Conservation (phyloP, 1,140 invertebrate genomes). For the Ips typographus region DNA sequence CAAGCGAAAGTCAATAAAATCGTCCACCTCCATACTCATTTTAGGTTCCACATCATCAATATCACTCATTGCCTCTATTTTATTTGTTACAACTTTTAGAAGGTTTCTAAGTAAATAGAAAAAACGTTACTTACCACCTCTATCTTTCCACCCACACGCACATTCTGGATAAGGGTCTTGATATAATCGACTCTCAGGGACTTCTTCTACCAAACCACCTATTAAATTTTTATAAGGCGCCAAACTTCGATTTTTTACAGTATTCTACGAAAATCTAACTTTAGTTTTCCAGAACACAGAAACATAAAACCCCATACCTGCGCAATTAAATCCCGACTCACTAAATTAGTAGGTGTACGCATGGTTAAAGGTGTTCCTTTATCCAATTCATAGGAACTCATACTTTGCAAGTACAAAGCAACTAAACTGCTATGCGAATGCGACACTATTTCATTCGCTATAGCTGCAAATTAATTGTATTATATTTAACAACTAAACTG, state of each 20-base stretch:
- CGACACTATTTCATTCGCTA: slow-evolving; percentile 39
- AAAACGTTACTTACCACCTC: too few species aligned
- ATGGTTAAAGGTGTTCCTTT: slow-evolving; percentile 16
- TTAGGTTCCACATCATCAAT: too few species aligned
- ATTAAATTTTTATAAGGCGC: slow-evolving; percentile 12
- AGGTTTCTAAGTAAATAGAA: too few species aligned
- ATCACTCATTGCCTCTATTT: too few species aligned
- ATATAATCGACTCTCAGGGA: slow-evolving; percentile 41
- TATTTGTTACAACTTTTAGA: too few species aligned
- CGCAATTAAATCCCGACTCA: slow-evolving; percentile 11
- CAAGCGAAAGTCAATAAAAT: slow-evolving; percentile 22
- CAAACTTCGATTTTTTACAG: slow-evolving; percentile 21
- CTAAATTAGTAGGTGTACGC: not conserved
- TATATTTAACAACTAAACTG: slow-evolving; percentile 21
- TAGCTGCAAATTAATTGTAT: not conserved
- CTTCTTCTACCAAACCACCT: slow-evolving; percentile 15
- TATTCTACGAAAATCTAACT: slow-evolving; percentile 17
- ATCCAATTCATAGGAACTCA: slow-evolving; percentile 39
- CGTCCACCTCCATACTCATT: slow-evolving; percentile 6
- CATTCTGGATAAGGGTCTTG: slow-evolving; percentile 42
- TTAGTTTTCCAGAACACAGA: not conserved
- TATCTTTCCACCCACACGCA: slow-evolving; percentile 38
- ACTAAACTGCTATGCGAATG: slow-evolving; percentile 29
- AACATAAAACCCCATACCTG: slow-evolving; percentile 7
- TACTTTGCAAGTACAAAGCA: slow-evolving; percentile 42